These are phyloP conservation scores for Hyles lineata DNA, from an alignment of 2,888 invertebrate species.

Conservation along the genomic window DNA sequence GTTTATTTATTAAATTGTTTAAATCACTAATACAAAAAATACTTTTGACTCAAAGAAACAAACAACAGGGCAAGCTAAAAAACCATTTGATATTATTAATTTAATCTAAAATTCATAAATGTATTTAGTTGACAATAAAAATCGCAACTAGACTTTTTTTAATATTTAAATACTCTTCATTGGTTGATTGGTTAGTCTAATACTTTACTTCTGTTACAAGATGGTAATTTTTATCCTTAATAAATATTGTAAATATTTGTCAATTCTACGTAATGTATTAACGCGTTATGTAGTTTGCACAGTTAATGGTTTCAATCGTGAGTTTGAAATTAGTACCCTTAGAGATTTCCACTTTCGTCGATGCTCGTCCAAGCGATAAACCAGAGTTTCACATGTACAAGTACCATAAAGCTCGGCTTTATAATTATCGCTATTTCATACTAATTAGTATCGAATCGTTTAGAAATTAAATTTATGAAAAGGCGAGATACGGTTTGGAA, in stretches of 20 bases:
- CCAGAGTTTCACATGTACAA: constrained; percentile 63
- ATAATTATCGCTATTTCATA: constrained; percentile 25
- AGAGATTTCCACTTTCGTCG: constrained; percentile 72
- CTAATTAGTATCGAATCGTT: background rate
- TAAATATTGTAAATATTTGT: background rate
- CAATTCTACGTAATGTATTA: background rate
- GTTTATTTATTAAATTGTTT: no score
- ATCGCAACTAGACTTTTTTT: no score
- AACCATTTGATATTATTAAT: no score
- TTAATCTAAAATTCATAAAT: no score
- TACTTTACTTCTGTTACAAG: background rate
- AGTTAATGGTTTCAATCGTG: constrained; percentile 13
- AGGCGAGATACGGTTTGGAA: background rate
- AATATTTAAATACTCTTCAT: background rate
- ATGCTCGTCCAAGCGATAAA: constrained; percentile 68
- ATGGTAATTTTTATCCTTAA: background rate
- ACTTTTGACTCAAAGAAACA: no score
- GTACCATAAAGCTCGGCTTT: background rate
- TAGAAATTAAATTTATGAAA: constrained; percentile 12
- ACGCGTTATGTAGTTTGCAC: constrained; percentile 7
- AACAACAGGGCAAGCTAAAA: no score
- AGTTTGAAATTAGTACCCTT: constrained; percentile 49
- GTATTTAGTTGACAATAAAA: no score
- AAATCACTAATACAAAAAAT: no score
- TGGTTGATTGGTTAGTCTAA: background rate